Conservation (phyloP, 2,113 vertebrate species). For the Rhinopomastus cyanomelas region DNA sequence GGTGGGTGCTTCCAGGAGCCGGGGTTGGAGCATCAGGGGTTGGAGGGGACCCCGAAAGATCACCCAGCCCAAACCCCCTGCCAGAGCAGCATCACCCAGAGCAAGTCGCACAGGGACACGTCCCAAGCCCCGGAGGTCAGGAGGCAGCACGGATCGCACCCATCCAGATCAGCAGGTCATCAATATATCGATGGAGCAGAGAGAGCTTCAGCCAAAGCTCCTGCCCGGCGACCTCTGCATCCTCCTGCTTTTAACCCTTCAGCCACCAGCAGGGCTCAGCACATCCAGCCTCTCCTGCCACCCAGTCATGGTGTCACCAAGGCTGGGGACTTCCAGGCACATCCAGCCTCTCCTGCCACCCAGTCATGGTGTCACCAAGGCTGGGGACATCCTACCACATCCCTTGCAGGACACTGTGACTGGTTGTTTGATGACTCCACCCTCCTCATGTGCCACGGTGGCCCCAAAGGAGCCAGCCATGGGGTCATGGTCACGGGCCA, state of each 20-base stretch:
- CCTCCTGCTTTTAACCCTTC: not conserved
- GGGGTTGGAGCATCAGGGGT: no score
- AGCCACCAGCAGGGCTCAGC: not conserved
- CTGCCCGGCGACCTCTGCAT: not conserved
- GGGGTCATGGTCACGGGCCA: not conserved
- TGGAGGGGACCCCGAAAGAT: no score
- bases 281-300: not conserved
- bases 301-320: not conserved
- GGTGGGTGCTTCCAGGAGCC: not conserved
- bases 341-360: not conserved
- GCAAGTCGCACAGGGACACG: no score
- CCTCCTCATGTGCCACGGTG: accelerated
- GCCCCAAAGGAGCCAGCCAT: not conserved
- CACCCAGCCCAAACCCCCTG: no score
- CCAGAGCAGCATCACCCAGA: no score
- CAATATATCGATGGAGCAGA: not conserved
- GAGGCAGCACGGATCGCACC: accelerated
- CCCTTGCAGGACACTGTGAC: accelerated
- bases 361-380: not conserved
- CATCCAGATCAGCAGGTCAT: not conserved
- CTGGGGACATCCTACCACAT: not conserved
- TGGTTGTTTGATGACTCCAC: not conserved
- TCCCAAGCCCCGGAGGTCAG: no score
- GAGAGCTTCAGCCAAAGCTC: not conserved
- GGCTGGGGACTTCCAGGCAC: not conserved